Evolutionary conservation across 2,113 vertebrate genomes (phyloP), one percentile per base, ranked within the genome.

Genomic region (Isichthys henryi): DNA sequence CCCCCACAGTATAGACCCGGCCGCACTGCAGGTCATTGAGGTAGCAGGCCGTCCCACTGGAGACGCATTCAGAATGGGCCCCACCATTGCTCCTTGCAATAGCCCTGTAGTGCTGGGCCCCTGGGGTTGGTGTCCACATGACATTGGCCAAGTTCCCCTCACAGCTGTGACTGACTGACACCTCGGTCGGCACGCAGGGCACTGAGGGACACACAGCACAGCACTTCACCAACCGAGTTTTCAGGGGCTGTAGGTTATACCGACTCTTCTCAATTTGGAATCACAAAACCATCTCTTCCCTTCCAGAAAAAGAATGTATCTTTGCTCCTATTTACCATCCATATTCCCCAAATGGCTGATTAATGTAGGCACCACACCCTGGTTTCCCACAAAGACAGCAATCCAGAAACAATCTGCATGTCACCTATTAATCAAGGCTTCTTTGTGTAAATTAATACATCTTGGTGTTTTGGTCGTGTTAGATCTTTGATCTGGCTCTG

Each of bases 151-250:
- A 90, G 85, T n/a, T 93, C 48, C 91, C 91, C 3, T 88, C 83
- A 62, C 96, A 96, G 83, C 46, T 92, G 84, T 50, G 93, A 2
- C 7, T 77, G 6, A 43, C 92, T 21, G 17, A 23, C 39, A 96
- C 89, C 0, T 95, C 89, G 10, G 92, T 93, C 11, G 96, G 95
- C 1, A 92, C 90, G 70, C 96, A 96, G 1, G 96, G 95, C 5
- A 89, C 96, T 96, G 91, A 7, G 0, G 74, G 89, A 80, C 74
- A 35, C n/a, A n/a, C 13, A 89, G 89, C 50, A 46, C 3, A 89
- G 1, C 27, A 43, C 82, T 48, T 84, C 45, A 80, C 31, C 35
- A 6, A 43, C 74, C 74, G 8, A 80, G 62, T 70, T 70, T 7
- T 43, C 74, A 43, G 35, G 74, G 74, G 11, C 35, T 80, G 1